Evolutionary conservation across 2,113 vertebrate genomes (phyloP).

Genomic region (Chaenocephalus aceratus): DNA sequence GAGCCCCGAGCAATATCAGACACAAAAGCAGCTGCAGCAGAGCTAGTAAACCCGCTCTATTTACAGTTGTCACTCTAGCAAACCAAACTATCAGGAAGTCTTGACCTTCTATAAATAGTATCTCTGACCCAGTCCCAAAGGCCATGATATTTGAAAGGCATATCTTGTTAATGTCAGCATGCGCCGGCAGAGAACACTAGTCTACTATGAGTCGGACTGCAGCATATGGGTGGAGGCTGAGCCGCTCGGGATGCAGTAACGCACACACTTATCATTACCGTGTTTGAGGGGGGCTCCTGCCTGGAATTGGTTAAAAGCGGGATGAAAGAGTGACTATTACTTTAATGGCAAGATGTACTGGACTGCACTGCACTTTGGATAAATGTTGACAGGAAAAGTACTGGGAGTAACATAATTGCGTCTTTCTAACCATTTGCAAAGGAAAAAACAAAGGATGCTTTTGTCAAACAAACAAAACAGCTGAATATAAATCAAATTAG

Average conservation of each 20-base stretch:
- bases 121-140: constrained; percentile 83
- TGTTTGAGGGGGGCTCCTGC: constrained; percentile 17
- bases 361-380: constrained; percentile 36
- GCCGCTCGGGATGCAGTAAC: constrained; percentile 23
- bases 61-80: constrained; percentile 70
- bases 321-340: constrained; percentile 42
- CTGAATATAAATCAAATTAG: constrained; percentile 48
- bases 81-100: constrained; percentile 73
- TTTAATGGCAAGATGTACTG: constrained; percentile 35
- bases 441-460: constrained; percentile 17
- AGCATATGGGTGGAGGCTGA: constrained; percentile 25
- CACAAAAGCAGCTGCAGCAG: constrained; percentile 58
- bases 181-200: constrained; percentile 70
- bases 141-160: constrained; percentile 88
- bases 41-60: constrained; percentile 63
- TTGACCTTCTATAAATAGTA: constrained; percentile 82
- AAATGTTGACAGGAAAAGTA: constrained; percentile 66
- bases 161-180: constrained; percentile 81
- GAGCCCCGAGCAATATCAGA: constrained; percentile 56
- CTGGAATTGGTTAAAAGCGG: constrained; percentile 60
- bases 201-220: constrained; percentile 44
- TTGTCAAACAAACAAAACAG: constrained; percentile 42
- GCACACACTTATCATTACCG: constrained; percentile 14
- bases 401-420: constrained; percentile 46
- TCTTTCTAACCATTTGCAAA: constrained; percentile 39